Percentiles rank a stretch among this genome's conserved stretches.
phyloP scores from a whole-genome alignment of 2,888 invertebrate species.

The Teleogryllus oceanicus region DNA sequence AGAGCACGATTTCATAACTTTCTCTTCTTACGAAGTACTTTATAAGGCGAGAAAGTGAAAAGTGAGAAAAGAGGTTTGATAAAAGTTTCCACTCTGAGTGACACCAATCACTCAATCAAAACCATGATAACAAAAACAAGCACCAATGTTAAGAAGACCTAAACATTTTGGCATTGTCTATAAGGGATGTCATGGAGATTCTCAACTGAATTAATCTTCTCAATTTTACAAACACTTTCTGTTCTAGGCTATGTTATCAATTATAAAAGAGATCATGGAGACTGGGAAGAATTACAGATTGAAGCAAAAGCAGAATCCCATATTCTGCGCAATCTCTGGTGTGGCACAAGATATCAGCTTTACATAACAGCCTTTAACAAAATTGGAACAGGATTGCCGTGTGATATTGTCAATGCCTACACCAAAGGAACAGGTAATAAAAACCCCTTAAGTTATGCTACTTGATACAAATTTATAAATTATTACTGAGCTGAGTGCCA shows the following conservation, averaged over 20 bases:
- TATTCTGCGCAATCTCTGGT: constrained; percentile 77
- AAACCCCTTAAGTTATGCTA: too few relatives aligned
- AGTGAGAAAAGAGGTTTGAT: too few relatives aligned
- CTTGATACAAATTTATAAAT: too few relatives aligned
- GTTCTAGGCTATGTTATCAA: constrained; percentile 76
- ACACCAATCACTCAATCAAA: too few relatives aligned
- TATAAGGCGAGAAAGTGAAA: too few relatives aligned
- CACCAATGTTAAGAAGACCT: too few relatives aligned
- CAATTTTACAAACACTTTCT: constrained; percentile 37
- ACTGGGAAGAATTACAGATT: constrained; percentile 87
- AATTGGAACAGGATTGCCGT: constrained; percentile 83
- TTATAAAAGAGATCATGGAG: constrained; percentile 84
- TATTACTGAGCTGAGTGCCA: too few relatives aligned
- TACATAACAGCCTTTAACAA: constrained; percentile 88
- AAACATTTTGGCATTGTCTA: too few relatives aligned
- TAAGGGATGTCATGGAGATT: not conserved
- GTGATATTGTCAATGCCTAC: constrained; percentile 80
- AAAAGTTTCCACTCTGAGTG: too few relatives aligned
- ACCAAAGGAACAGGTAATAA: constrained; percentile 70
- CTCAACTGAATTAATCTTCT: not conserved
- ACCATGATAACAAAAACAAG: too few relatives aligned
- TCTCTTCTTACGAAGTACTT: too few relatives aligned
- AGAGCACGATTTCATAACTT: too few relatives aligned
- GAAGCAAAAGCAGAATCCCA: constrained; percentile 77
- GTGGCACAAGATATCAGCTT: constrained; percentile 81